Base-by-base conservation (phyloP, 2,888 invertebrate genomes). In the Nomada fucata region DNA sequence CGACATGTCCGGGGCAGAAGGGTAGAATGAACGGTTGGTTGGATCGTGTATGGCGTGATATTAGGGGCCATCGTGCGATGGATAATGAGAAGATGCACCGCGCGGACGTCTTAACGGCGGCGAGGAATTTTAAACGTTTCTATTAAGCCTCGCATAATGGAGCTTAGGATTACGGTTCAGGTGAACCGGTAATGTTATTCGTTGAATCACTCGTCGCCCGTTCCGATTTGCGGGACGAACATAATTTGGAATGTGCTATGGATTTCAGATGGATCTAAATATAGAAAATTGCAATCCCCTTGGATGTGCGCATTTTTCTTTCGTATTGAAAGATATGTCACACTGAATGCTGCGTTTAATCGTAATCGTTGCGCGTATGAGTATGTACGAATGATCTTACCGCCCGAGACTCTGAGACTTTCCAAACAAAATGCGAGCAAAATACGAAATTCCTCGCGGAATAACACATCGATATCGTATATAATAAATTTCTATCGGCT, bases 1-100 rank as follows among this genome's bases (percentile, higher is more conserved):
- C 77, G 82, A 88, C 88, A 85, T 57, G 85, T 75, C 63, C 59
- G 36, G 36, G 36, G 36, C 36, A 26, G 18, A 47, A 47, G 47
- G 47, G 68, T 57, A 55, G 67, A 73, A 69, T 7, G 36, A 53
- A 47, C 26, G 55, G 20, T n/a, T 53, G 5, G 23, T 15, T 13
- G n/a, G 42, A 18, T 23, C 13, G 2, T 50, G 42, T 47, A 15
- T n/a, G 81, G 71, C 76, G 59, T 81, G 76, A 82, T 82, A 82
- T 82, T 81, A 81, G 72, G 68, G 68, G 50, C 68, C 68, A 61
- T 76, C 71, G 71, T 81, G 72, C 63, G 76, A 76, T 52, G 76
- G 76, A 69, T 82, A 76, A 82, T 82, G 50, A 60, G 59, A 53
- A 81, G 42, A 69, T 60, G 23, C 61, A 67, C 53, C 26, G 64